These are phyloP conservation scores for roundworm (Caenorhabditis elegans) DNA, from an alignment of 1,140 invertebrate species.

Conservation along the genomic window WBcel235 BX284602.5:11257001-11257500, in stretches of 20 bases:
- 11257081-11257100: conserved; percentile 27
- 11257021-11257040: neutral
- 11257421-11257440: conserved; percentile 18
- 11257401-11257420: conserved; percentile 8
- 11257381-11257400: conserved; percentile 22
- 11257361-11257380: neutral
- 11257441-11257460: conserved; percentile 16
- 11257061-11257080: conserved; percentile 33
- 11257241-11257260: no score
- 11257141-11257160: conserved; percentile 2
- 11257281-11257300: no score
- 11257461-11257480: conserved; percentile 31
- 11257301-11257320: neutral
- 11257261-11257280: no score
- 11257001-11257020: neutral
- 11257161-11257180: neutral
- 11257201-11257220: no score
- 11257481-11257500: conserved; percentile 21
- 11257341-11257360: neutral
- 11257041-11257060: neutral
- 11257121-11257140: conserved; percentile 13
- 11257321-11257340: neutral
- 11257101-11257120: conserved; percentile 25
- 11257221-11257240: no score
- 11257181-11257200: conserved; percentile 17